phyloP scores from a whole-genome alignment of 2,113 vertebrate genomes.

The Cariama cristata region DNA sequence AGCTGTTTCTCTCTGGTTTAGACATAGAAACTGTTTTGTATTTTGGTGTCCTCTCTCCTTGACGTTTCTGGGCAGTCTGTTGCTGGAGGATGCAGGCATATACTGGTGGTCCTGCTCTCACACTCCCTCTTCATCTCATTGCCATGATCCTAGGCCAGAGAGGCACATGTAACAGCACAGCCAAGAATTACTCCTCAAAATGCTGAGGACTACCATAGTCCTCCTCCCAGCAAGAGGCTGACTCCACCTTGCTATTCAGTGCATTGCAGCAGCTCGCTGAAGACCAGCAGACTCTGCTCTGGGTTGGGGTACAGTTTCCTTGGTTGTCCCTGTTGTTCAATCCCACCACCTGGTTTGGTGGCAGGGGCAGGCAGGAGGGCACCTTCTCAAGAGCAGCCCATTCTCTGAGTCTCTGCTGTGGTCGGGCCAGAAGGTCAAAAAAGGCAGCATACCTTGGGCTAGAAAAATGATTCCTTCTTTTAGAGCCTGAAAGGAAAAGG shows the following conservation, averaged over 20 bases:
- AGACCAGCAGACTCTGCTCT: neutral
- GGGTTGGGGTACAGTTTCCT: neutral
- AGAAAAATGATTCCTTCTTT: neutral
- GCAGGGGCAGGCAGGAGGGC: neutral
- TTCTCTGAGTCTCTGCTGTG: neutral
- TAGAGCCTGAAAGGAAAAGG: neutral
- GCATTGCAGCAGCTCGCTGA: neutral
- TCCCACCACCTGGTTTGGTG: neutral
- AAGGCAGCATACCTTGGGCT: neutral
- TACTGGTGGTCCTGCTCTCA: neutral
- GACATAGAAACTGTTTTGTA: neutral
- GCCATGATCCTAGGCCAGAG: neutral
- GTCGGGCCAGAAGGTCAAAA: neutral
- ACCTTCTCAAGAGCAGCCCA: neutral
- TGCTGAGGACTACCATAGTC: neutral
- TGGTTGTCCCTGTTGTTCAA: neutral
- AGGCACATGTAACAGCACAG: neutral
- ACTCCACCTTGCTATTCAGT: neutral
- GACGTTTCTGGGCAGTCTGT: neutral
- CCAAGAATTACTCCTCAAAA: neutral
- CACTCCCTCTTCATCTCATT: neutral
- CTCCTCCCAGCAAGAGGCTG: neutral
- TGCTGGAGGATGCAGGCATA: neutral
- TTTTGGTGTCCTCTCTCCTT: neutral
- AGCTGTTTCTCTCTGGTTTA: neutral